Percentiles rank a stretch among this genome's conserved stretches.
phyloP scores from a whole-genome alignment of 2,113 vertebrate species.

The Calypte anna region DNA sequence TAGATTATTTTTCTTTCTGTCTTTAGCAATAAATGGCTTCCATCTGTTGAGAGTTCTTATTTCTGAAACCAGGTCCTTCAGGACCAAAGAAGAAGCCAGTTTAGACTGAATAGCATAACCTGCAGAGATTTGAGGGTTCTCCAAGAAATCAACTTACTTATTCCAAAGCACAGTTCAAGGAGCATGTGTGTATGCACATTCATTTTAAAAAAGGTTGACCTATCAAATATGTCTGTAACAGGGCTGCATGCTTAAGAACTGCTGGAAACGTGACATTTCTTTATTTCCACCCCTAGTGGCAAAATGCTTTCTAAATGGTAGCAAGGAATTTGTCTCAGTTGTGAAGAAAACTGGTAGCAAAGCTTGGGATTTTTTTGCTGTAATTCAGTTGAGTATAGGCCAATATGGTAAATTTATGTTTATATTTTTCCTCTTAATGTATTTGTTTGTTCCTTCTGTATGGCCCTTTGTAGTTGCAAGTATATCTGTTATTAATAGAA shows the following conservation, averaged over 20 bases:
- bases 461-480: background rate
- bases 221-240: background rate
- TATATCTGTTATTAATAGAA: background rate
- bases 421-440: background rate
- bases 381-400: background rate
- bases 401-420: background rate
- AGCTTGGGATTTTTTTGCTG: background rate
- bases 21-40: background rate
- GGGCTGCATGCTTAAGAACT: background rate
- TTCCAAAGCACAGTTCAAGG: background rate
- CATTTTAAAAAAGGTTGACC: background rate
- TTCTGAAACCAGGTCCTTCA: background rate
- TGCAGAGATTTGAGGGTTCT: background rate
- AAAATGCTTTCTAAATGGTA: background rate
- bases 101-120: background rate
- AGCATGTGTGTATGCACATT: background rate
- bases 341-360: background rate
- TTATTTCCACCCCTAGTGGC: background rate
- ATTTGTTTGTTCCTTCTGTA: background rate
- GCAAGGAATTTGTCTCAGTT: background rate
- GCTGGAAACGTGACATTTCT: slow-evolving; percentile 9
- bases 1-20: background rate
- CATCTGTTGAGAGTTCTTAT: background rate
- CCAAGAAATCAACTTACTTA: background rate
- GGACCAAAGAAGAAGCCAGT: background rate